These are phyloP conservation scores for Sipha maydis DNA, from an alignment of 2,888 invertebrate genomes.

Conservation along the genomic window DNA sequence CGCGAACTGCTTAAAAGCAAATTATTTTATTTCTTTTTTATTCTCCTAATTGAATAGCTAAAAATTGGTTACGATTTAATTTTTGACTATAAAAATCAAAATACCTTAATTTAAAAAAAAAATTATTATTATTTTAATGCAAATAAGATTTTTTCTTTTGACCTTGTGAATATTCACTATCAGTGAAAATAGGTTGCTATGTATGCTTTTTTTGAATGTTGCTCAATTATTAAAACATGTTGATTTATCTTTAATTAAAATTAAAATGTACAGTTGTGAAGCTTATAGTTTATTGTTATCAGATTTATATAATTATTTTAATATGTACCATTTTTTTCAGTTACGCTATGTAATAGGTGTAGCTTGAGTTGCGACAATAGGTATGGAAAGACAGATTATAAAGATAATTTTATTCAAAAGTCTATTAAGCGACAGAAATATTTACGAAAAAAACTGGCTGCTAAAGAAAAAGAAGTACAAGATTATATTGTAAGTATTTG, in stretches of 20 bases:
- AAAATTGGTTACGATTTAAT: conserved; percentile 38
- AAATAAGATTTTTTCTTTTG: conserved; percentile 43
- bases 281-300: not conserved
- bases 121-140: conserved; percentile 8
- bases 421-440: conserved; percentile 82
- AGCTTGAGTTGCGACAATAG: not conserved
- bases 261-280: not conserved
- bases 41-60: not conserved
- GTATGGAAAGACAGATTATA: conserved; percentile 26
- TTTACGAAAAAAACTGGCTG: conserved; percentile 88
- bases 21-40: not conserved
- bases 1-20: conserved; percentile 3
- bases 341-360: conserved; percentile 50
- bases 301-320: conserved; percentile 18
- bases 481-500: conserved; percentile 86
- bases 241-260: conserved; percentile 31
- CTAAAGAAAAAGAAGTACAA: conserved; percentile 96
- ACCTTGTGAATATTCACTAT: not conserved
- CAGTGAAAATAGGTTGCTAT: conserved; percentile 44
- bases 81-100: conserved; percentile 8
- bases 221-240: conserved; percentile 18
- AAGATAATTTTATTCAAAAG: conserved; percentile 57
- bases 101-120: not conserved
- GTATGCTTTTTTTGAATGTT: conserved; percentile 38
- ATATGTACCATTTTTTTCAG: conserved; percentile 44